Percentiles rank a stretch among this genome's conserved stretches.
Evolutionary conservation across 92 coral and sea anemone species (phyloP).

Genomic region (Chrysogorgia sp.): DNA sequence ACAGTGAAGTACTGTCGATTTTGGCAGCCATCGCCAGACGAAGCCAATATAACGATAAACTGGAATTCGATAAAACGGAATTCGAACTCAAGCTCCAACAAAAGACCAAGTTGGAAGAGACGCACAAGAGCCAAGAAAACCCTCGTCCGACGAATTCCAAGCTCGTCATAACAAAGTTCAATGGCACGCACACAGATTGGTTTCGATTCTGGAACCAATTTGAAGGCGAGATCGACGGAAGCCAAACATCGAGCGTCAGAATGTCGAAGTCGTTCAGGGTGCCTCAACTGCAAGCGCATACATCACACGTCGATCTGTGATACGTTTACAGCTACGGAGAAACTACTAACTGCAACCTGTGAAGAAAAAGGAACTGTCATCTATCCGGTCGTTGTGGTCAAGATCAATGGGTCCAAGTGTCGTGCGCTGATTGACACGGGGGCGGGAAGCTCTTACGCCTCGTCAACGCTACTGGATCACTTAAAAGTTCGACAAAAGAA

Average conservation of each 20-base stretch:
- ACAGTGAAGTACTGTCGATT: no score
- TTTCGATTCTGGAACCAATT: no score
- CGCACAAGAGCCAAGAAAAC: no score
- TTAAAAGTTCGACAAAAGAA: constrained; percentile 37
- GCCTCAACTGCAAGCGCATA: constrained; percentile 10
- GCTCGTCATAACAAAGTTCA: no score
- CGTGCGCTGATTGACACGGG: constrained; percentile 59
- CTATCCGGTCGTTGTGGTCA: constrained; percentile 47
- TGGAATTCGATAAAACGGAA: no score
- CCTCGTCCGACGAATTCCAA: no score
- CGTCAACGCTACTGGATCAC: constrained; percentile 37
- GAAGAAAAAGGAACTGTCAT: constrained; percentile 35
- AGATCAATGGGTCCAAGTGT: constrained; percentile 47
- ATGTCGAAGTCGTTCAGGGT: constrained; percentile 30
- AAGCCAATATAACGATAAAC: no score
- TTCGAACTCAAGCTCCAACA: no score
- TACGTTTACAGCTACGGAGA: neutral
- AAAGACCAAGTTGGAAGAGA: no score
- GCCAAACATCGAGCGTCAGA: constrained; percentile 11
- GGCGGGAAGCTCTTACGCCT: constrained; percentile 63
- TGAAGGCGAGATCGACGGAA: no score
- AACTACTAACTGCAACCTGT: constrained; percentile 20
- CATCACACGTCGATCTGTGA: constrained; percentile 51
- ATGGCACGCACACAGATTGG: no score
- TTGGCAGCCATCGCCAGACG: no score